Conservation (phyloP, 2,888 invertebrate genomes). For the Cheilosia variabilis region DNA sequence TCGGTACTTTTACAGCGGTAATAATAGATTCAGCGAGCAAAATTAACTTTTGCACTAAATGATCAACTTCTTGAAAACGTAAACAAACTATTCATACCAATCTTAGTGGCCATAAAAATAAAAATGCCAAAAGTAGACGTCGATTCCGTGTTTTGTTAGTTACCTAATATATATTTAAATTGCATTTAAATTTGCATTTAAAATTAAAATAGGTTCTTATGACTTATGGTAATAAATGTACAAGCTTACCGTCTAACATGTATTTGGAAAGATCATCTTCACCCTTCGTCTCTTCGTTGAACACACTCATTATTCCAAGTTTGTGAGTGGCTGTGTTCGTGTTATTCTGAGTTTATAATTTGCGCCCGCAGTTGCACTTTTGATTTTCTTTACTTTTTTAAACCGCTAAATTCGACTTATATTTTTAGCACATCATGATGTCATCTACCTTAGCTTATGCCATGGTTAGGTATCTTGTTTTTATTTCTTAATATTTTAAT, state of each 20-base stretch:
- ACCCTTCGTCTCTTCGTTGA: constrained; percentile 76
- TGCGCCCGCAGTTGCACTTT: neutral
- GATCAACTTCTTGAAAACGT: too few species aligned
- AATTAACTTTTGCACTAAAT: too few species aligned
- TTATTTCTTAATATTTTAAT: neutral
- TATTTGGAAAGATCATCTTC: constrained; percentile 78
- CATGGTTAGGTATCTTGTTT: neutral
- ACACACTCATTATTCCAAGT: constrained; percentile 77
- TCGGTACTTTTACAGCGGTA: too few species aligned
- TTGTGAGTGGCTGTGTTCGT: neutral
- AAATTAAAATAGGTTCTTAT: too few species aligned
- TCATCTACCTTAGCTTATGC: neutral
- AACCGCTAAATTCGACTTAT: neutral
- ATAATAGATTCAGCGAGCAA: too few species aligned
- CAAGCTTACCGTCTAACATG: constrained; percentile 79
- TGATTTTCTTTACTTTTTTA: neutral
- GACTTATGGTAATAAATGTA: neutral
- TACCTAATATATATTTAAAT: too few species aligned
- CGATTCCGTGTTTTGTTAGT: too few species aligned
- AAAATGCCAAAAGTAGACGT: too few species aligned
- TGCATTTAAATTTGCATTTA: too few species aligned
- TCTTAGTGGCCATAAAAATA: too few species aligned
- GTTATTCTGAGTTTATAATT: constrained; percentile 22
- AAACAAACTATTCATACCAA: too few species aligned
- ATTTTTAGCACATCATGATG: neutral